Evolutionary conservation across 2,113 vertebrate genomes (phyloP).

Genomic region (Oostethus manadensis): DNA sequence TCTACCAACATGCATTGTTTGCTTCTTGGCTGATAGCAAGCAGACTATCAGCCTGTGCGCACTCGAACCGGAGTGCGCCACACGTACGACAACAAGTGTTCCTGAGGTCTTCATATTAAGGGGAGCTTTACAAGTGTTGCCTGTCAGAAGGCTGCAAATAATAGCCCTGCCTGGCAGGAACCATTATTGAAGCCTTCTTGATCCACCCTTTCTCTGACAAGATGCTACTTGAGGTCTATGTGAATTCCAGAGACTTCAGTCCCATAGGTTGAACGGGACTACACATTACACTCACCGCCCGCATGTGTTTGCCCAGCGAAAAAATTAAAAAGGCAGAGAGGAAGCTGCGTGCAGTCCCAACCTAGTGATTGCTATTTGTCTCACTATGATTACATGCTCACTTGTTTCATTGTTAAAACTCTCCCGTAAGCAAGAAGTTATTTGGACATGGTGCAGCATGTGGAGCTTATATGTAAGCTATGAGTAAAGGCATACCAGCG

Average conservation of each 20-base stretch:
- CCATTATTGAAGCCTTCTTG: slow-evolving; percentile 61
- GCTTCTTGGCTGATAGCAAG: slow-evolving; percentile 31
- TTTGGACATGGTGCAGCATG: slow-evolving; percentile 56
- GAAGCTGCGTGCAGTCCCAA: slow-evolving; percentile 23
- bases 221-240: slow-evolving; percentile 67
- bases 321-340: neutral
- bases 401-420: slow-evolving; percentile 52
- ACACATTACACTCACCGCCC: slow-evolving; percentile 44
- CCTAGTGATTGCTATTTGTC: slow-evolving; percentile 57
- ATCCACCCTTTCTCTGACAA: slow-evolving; percentile 67
- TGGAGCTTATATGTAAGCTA: slow-evolving; percentile 36
- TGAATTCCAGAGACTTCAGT: slow-evolving; percentile 44
- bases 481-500: slow-evolving; percentile 49
- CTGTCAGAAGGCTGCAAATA: slow-evolving; percentile 58
- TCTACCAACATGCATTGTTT: slow-evolving; percentile 34
- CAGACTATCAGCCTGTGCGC: slow-evolving; percentile 31
- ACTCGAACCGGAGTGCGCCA: slow-evolving; percentile 47
- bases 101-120: slow-evolving; percentile 52
- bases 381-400: slow-evolving; percentile 45
- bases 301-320: slow-evolving; percentile 17
- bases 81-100: slow-evolving; percentile 23
- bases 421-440: slow-evolving; percentile 51
- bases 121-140: slow-evolving; percentile 55
- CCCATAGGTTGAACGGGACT: slow-evolving; percentile 30
- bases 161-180: slow-evolving; percentile 59